phyloP scores from a whole-genome alignment of 1,140 invertebrate genomes.

The Aphis gossypii region DNA sequence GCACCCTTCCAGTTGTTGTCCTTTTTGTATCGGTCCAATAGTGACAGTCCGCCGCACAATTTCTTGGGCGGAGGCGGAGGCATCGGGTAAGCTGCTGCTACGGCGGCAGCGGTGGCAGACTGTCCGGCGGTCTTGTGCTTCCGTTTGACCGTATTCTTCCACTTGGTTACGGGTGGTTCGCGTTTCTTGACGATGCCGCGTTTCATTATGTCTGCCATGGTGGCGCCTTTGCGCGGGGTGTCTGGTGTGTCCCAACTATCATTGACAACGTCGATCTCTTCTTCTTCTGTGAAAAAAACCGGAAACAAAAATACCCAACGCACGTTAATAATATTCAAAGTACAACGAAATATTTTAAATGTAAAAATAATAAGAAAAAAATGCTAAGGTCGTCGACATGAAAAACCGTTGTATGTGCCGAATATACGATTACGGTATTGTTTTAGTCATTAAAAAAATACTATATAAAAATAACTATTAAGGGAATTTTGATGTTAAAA shows the following conservation, averaged over 20 bases:
- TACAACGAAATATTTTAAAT: not conserved
- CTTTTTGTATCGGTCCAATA: constrained; percentile 47
- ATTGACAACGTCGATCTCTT: constrained; percentile 54
- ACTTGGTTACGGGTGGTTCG: constrained; percentile 47
- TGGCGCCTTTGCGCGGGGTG: constrained; percentile 32
- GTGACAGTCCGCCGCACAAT: not conserved
- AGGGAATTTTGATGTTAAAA: no score
- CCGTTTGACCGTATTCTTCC: constrained; percentile 47
- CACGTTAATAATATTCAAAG: not conserved
- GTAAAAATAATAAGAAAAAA: no score
- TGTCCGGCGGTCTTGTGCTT: constrained; percentile 26
- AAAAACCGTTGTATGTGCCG: no score
- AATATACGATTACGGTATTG: no score
- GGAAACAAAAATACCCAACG: not conserved
- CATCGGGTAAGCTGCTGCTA: not conserved
- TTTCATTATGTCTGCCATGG: constrained; percentile 55
- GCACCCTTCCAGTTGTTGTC: constrained; percentile 43
- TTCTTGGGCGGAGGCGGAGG: constrained; percentile 40
- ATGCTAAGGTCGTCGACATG: no score
- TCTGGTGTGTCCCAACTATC: constrained; percentile 45
- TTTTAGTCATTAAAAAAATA: no score
- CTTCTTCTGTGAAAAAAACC: constrained; percentile 30
- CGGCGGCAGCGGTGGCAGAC: not conserved
- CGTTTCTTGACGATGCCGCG: constrained; percentile 53
- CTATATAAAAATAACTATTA: no score